These are phyloP conservation scores for Dasypolia templi DNA, from an alignment of 2,888 invertebrate genomes.

Conservation along the genomic window DNA sequence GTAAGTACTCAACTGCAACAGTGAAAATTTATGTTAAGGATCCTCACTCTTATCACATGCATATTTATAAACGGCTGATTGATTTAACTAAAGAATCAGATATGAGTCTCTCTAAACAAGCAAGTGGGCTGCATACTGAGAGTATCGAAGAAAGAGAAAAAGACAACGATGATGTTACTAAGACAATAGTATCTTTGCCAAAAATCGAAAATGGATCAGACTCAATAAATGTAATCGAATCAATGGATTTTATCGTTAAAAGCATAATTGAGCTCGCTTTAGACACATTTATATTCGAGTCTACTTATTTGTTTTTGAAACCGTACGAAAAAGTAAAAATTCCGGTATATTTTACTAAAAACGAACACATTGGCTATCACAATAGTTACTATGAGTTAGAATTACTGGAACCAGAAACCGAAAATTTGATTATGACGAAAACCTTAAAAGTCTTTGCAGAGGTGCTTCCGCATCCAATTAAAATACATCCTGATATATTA, in stretches of 20 bases:
- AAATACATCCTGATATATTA: constrained; percentile 77
- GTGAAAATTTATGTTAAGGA: constrained; percentile 72
- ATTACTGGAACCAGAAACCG: constrained; percentile 72
- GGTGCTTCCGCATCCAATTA: constrained; percentile 80
- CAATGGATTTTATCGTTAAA: constrained; percentile 69
- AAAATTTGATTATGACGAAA: constrained; percentile 71
- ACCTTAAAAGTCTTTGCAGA: constrained; percentile 78
- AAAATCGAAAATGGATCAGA: constrained; percentile 40
- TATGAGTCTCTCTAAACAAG: constrained; percentile 66
- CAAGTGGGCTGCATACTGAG: constrained; percentile 67
- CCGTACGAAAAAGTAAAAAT: constrained; percentile 71
- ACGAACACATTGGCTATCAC: constrained; percentile 80
- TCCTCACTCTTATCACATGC: constrained; percentile 74
- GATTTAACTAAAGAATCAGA: constrained; percentile 66
- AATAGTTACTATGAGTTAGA: constrained; percentile 79
- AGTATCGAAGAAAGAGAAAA: constrained; percentile 67
- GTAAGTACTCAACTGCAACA: constrained; percentile 72
- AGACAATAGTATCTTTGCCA: constrained; percentile 9
- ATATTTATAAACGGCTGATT: constrained; percentile 73
- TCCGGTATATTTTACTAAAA: constrained; percentile 78
- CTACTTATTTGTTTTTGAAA: constrained; percentile 72
- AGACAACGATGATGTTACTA: constrained; percentile 2
- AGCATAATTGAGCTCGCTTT: constrained; percentile 75
- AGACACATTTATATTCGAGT: constrained; percentile 78
- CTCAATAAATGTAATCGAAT: constrained; percentile 59